phyloP scores from a whole-genome alignment of 2,888 invertebrate species.

The Leptura quadrifasciata region DNA sequence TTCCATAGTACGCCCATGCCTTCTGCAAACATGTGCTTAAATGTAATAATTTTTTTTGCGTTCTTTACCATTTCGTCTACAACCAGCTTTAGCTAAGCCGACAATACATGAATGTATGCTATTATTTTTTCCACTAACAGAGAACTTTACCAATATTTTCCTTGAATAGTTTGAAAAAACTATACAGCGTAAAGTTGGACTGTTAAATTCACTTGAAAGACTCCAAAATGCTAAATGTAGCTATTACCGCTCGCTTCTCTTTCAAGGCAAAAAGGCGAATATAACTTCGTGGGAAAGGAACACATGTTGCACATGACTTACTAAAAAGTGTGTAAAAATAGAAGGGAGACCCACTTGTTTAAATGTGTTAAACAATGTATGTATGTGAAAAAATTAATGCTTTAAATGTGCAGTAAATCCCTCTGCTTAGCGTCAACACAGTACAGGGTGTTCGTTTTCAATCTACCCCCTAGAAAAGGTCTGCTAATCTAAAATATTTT shows the following conservation, averaged over 20 bases:
- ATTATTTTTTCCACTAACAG: neutral
- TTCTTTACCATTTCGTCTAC: too few species aligned
- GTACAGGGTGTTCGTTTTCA: too few species aligned
- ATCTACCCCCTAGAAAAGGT: too few species aligned
- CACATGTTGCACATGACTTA: neutral
- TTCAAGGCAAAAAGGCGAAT: neutral
- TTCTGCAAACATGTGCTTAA: too few species aligned
- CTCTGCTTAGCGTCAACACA: neutral
- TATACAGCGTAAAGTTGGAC: neutral
- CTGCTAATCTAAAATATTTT: too few species aligned
- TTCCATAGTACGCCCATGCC: too few species aligned
- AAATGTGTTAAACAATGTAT: neutral
- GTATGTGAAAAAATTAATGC: neutral
- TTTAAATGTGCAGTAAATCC: neutral
- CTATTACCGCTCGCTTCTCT: neutral
- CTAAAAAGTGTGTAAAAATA: constrained; percentile 7
- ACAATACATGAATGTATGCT: neutral
- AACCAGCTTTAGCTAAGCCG: too few species aligned
- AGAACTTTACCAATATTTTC: neutral
- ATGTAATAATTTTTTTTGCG: too few species aligned
- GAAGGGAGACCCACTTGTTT: constrained; percentile 3
- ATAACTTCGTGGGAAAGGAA: constrained; percentile 2
- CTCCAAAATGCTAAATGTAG: neutral
- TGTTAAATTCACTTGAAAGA: neutral
- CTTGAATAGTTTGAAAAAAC: neutral